Percentiles rank a stretch among this genome's conserved stretches.
These are phyloP conservation scores for Corvus moneduloides DNA, from an alignment of 2,113 vertebrate species.

Conservation along the genomic window DNA sequence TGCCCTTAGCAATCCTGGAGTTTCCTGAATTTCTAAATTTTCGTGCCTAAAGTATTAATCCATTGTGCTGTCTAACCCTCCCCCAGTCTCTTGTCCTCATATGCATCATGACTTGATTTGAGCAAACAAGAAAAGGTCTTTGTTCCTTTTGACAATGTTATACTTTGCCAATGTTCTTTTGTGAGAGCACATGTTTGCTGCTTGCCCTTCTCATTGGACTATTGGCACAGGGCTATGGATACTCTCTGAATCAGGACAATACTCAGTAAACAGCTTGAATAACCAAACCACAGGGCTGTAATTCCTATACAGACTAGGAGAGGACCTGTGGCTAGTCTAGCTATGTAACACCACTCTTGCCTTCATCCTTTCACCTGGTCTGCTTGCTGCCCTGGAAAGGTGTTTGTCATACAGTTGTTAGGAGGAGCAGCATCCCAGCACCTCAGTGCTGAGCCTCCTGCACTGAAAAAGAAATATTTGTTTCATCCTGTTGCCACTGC, in stretches of 20 bases:
- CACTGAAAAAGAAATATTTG: not conserved
- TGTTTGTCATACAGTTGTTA: not conserved
- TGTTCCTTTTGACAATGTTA: not conserved
- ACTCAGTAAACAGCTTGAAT: not conserved
- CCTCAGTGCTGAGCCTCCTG: not conserved
- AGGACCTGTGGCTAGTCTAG: not conserved
- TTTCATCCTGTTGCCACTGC: not conserved
- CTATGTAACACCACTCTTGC: not conserved
- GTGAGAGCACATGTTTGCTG: not conserved
- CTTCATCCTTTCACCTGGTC: not conserved
- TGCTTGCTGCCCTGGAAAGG: not conserved
- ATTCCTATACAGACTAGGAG: not conserved
- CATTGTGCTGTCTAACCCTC: not conserved
- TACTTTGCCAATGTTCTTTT: not conserved
- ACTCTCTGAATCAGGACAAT: not conserved
- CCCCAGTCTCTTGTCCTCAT: not conserved
- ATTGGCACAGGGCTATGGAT: fast-evolving
- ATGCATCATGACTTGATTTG: not conserved
- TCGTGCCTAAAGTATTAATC: not conserved
- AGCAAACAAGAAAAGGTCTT: not conserved
- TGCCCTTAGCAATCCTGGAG: not conserved
- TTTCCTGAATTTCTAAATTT: slow-evolving; percentile 19
- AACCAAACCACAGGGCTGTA: not conserved
- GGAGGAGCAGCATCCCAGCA: not conserved
- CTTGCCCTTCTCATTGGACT: not conserved